Evolutionary conservation across 1,140 invertebrate species (phyloP), one percentile per base, ranked within the genome.

Genomic region (Heliconius hermathena): DNA sequence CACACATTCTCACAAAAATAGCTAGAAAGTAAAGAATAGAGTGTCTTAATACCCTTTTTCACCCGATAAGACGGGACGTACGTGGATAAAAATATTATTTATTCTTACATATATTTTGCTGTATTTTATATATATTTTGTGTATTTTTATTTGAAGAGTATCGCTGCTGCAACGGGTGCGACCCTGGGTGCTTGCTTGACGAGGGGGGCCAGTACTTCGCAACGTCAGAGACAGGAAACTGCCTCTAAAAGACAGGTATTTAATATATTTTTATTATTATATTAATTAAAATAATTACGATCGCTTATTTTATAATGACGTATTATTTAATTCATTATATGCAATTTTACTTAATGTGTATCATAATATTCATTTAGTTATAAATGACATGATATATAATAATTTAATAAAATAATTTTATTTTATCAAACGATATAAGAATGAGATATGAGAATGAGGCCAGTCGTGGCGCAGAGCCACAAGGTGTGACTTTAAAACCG

Each of bases 121-220:
- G 8, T 57, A 71, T 9, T 29, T 71, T 33, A 29, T 71, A 33
- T 36, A 22, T 0, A 38, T 20, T 41, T 26, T 18, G 26, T 29
- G 9, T 36, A 6, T 71, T 71, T 72, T 73, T 76, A 33, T 73
- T 74, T 18, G 38, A 80, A 94, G 93, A 94, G 93, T 87, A 94
- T 94, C 89, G 93, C 93, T 82, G 93, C 93, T 93, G 93, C 93
- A 76, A 94, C 93, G 93, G 93, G 93, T 88, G 91, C 93, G 85
- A 93, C 91, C 76, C 92, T 94, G 92, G 92, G 93, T 85, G 93
- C 93, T 92, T 94, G 93, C 89, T 82, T 93, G 92, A 93, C 93
- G 91, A 87, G 92, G 86, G 91, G 93, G 81, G 90, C 88, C 79
- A 90, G 87, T 82, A 88, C 89, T 87, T 93, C 91, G 77, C 93